Percentiles rank a stretch among this genome's conserved stretches.
Evolutionary conservation across 2,113 vertebrate species (phyloP).

Genomic region (Suncus etruscus): DNA sequence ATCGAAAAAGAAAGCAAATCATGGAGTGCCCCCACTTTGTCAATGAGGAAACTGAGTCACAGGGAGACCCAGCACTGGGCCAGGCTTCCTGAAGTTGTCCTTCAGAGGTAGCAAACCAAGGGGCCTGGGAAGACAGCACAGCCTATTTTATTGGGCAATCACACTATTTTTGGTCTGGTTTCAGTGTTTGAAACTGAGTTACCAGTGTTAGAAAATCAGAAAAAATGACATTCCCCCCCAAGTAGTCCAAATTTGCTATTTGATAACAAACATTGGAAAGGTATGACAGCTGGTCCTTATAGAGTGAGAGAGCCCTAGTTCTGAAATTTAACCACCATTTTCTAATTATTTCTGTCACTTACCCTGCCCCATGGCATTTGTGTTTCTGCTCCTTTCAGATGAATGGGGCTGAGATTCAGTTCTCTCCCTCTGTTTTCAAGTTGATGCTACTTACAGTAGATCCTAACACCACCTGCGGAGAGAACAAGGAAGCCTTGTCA

Average conservation of each 20-base stretch:
- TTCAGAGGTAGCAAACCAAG: neutral
- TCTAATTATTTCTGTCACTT: neutral
- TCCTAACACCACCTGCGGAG: too few relatives aligned
- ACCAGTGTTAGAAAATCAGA: slow-evolving; percentile 41
- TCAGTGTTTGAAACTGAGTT: too few relatives aligned
- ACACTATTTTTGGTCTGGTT: neutral
- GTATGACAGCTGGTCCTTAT: neutral
- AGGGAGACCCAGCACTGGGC: neutral
- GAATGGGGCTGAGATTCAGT: neutral
- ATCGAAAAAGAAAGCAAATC: neutral
- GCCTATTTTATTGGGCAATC: neutral
- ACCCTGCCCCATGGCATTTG: neutral
- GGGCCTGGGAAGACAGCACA: neutral
- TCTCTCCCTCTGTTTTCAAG: neutral
- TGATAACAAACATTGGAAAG: neutral
- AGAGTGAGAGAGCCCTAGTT: neutral
- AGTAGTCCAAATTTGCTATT: neutral
- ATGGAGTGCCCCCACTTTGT: fast-evolving
- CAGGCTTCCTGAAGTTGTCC: neutral
- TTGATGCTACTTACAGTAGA: too few relatives aligned
- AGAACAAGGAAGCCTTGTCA: neutral
- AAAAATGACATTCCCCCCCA: neutral
- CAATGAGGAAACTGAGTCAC: neutral
- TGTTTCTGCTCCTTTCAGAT: neutral
- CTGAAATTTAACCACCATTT: neutral